phyloP scores from a whole-genome alignment of 1,140 invertebrate genomes.

The Akabosia matsudoensis region DNA sequence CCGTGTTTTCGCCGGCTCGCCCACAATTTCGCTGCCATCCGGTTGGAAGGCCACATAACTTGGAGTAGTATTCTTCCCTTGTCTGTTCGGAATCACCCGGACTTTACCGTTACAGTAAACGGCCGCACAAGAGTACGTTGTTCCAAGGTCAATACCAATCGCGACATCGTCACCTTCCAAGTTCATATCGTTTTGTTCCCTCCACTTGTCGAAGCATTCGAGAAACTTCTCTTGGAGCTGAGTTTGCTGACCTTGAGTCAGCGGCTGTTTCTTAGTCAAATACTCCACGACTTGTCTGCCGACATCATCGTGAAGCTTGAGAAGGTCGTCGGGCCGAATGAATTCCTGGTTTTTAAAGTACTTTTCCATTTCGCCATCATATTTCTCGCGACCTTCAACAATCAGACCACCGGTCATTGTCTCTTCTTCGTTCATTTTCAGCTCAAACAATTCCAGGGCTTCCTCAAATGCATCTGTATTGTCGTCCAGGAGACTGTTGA shows the following conservation, averaged over 20 bases:
- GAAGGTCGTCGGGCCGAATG: background rate
- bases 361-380: conserved; percentile 24
- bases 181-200: conserved; percentile 19
- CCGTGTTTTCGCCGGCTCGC: conserved; percentile 61
- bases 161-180: background rate
- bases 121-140: conserved; percentile 94
- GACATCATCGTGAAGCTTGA: background rate
- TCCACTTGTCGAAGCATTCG: background rate
- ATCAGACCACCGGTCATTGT: background rate
- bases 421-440: background rate
- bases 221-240: background rate
- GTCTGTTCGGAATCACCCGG: conserved; percentile 18
- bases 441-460: conserved; percentile 4
- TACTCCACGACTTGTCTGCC: background rate
- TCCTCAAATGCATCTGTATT: background rate
- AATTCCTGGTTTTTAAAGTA: conserved; percentile 12
- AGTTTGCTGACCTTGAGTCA: background rate
- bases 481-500: background rate
- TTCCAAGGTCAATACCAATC: conserved; percentile 95
- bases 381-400: background rate
- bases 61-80: conserved; percentile 29
- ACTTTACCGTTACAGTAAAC: conserved; percentile 53
- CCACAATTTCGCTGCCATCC: conserved; percentile 57
- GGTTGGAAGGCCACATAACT: conserved; percentile 62
- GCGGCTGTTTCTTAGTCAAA: background rate